Percentiles rank a stretch among this genome's conserved stretches.
These are phyloP conservation scores for Montipora efflorescens DNA, from an alignment of 64 coral and sea anemone genomes.

Conservation along the genomic window DNA sequence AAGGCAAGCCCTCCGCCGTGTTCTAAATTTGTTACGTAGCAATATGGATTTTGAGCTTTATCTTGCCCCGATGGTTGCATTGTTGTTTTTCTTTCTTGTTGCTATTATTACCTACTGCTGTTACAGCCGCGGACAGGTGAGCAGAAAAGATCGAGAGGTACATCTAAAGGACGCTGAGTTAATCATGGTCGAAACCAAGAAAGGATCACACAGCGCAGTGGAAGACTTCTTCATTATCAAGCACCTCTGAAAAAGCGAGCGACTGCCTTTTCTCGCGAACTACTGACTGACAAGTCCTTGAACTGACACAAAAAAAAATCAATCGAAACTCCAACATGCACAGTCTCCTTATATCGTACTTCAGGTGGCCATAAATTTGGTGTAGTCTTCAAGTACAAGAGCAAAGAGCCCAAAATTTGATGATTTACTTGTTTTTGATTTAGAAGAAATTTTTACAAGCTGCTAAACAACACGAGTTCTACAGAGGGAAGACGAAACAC, in stretches of 20 bases:
- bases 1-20: neutral
- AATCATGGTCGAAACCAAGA: neutral
- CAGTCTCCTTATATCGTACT: no score
- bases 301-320: no score
- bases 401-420: no score
- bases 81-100: slow-evolving; percentile 1
- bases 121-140: neutral
- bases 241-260: neutral
- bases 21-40: neutral
- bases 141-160: neutral
- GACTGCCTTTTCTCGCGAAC: neutral
- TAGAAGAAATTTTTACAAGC: neutral
- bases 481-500: no score
- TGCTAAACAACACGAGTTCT: no score
- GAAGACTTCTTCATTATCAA: slow-evolving; percentile 3
- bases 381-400: no score
- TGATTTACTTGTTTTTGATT: neutral
- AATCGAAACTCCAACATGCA: no score
- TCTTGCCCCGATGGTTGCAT: slow-evolving; percentile 1
- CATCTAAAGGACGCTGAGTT: neutral
- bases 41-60: neutral
- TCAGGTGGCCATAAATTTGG: no score
- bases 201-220: neutral
- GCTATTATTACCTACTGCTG: neutral
- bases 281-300: no score